A percentile compares a stretch with the other conserved stretches of the same genome.
Conservation (phyloP, 2,113 vertebrate genomes). For the Ammodytes marinus region DNA sequence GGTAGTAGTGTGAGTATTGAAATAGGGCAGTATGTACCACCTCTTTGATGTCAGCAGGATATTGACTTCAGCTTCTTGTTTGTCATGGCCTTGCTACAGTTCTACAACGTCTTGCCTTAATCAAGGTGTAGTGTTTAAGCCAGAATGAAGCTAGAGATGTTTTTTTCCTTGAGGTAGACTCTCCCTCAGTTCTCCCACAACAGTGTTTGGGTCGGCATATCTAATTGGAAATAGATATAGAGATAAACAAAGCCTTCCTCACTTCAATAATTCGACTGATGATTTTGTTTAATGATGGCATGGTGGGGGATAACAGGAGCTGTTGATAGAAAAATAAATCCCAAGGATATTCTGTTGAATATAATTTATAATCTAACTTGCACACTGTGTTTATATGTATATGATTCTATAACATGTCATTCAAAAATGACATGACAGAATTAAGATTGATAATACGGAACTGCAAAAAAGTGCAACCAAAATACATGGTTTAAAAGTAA, state of each 20-base stretch:
- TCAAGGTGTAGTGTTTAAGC: conserved; percentile 19
- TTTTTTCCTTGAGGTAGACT: not conserved
- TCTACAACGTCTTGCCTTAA: conserved; percentile 11
- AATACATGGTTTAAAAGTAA: not conserved
- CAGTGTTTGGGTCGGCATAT: not conserved
- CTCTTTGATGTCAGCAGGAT: conserved; percentile 71
- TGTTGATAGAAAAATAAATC: not conserved
- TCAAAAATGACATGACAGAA: not conserved
- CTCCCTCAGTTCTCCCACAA: not conserved
- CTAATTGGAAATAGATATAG: not conserved
- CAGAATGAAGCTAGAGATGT: not conserved
- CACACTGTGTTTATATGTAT: not conserved
- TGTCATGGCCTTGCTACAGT: conserved; percentile 27
- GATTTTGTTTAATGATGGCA: not conserved
- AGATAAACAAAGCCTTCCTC: not conserved
- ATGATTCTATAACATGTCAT: not conserved
- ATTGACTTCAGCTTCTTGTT: conserved; percentile 52
- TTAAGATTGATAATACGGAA: no score
- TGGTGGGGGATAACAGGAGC: not conserved
- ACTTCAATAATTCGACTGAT: not conserved
- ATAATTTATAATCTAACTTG: not conserved
- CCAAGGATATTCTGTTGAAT: not conserved
- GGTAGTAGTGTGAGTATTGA: conserved; percentile 39
- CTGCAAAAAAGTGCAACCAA: not conserved
- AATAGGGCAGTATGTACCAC: conserved; percentile 47